These are phyloP conservation scores for Synanceia verrucosa DNA, from an alignment of 2,797 vertebrate genomes.

Conservation along the genomic window DNA sequence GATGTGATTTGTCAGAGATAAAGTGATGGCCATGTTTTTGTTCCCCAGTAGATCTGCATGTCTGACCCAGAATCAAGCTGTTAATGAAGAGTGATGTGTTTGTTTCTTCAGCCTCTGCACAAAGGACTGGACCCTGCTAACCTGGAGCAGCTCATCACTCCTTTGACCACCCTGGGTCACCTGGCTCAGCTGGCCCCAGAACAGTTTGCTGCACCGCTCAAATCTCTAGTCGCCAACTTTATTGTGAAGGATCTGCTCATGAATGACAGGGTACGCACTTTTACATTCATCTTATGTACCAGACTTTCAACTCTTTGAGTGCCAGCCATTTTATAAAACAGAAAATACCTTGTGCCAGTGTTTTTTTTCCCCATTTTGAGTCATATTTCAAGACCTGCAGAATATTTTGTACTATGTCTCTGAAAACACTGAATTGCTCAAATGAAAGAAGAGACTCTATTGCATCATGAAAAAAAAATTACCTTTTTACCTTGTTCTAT, in stretches of 20 bases:
- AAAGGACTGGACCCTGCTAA: slow-evolving; percentile 95
- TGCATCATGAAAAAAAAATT: too few species aligned
- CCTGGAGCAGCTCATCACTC: slow-evolving; percentile 95
- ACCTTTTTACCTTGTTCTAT: too few species aligned
- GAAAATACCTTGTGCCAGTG: too few species aligned
- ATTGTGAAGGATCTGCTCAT: slow-evolving; percentile 98
- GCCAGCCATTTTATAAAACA: too few species aligned
- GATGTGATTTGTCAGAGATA: not conserved
- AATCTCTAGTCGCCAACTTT: slow-evolving; percentile 97
- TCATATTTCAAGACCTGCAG: too few species aligned
- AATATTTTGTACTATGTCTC: too few species aligned
- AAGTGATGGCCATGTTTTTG: not conserved
- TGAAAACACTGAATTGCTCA: too few species aligned
- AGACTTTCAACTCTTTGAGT: too few species aligned
- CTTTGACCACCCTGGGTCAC: slow-evolving; percentile 94
- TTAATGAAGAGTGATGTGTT: not conserved
- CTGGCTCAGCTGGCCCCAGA: slow-evolving; percentile 96
- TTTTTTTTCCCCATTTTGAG: too few species aligned
- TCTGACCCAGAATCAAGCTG: not conserved
- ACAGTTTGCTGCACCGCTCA: slow-evolving; percentile 95
- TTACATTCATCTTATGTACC: not conserved
- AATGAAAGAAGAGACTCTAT: too few species aligned
- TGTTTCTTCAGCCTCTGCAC: slow-evolving; percentile 88
- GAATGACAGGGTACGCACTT: slow-evolving; percentile 90
- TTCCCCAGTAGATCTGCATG: not conserved